Conservation (phyloP, 2,888 invertebrate species). For the Alloplasta piceator region DNA sequence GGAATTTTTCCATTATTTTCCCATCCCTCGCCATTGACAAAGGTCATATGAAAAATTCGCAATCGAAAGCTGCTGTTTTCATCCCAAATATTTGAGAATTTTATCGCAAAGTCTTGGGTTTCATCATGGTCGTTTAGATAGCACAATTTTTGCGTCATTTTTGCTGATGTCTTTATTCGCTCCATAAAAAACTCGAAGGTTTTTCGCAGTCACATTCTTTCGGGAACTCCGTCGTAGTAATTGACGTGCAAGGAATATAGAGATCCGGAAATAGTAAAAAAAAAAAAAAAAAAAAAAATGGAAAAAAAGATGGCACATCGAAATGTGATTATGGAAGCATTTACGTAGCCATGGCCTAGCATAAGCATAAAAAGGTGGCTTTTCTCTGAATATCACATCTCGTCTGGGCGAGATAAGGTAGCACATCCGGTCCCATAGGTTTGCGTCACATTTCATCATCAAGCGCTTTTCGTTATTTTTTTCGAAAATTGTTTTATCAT, state of each 20-base stretch:
- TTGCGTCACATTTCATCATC: slow-evolving; percentile 35
- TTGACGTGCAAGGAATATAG: not conserved
- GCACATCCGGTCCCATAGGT: not conserved
- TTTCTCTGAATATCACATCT: slow-evolving; percentile 40
- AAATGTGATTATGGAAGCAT: not conserved
- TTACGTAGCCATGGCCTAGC: slow-evolving; percentile 21
- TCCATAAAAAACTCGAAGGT: not conserved
- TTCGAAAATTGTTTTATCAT: no score
- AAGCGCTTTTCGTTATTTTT: slow-evolving; percentile 12
- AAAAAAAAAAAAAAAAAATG: slow-evolving; percentile 18
- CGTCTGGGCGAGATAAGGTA: slow-evolving; percentile 46
- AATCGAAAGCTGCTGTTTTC: not conserved
- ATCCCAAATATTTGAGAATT: not conserved
- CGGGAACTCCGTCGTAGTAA: not conserved
- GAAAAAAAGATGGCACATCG: slow-evolving; percentile 12
- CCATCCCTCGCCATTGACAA: no score
- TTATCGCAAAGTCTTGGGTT: slow-evolving; percentile 13
- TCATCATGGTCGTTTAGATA: slow-evolving; percentile 19
- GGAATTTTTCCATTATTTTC: no score
- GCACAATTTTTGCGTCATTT: slow-evolving; percentile 38
- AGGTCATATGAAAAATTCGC: no score
- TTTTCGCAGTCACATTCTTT: not conserved
- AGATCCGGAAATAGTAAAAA: not conserved
- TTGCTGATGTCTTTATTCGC: slow-evolving; percentile 16
- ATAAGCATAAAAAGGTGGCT: slow-evolving; percentile 45